These are phyloP conservation scores for Sycophaga agraensis DNA, from an alignment of 1,140 invertebrate species.

Conservation along the genomic window DNA sequence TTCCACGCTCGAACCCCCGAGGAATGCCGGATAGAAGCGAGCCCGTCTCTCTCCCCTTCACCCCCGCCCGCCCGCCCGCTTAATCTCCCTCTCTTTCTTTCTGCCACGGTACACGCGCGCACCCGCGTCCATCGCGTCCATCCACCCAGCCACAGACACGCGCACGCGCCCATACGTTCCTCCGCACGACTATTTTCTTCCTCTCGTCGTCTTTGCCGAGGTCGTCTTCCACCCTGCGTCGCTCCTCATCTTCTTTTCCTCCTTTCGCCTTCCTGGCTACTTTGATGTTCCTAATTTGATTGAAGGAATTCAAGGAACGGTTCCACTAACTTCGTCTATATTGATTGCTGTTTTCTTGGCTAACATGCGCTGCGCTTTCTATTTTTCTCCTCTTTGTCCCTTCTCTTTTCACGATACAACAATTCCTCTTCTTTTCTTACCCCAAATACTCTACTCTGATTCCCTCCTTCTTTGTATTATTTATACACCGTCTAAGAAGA, in stretches of 20 bases:
- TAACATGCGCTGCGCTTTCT: constrained; percentile 25
- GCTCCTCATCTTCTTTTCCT: constrained; percentile 39
- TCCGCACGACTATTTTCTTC: constrained; percentile 28
- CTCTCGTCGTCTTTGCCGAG: constrained; percentile 14
- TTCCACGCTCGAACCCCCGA: constrained; percentile 51
- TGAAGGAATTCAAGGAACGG: constrained; percentile 57
- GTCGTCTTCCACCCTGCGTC: constrained; percentile 32
- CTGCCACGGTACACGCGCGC: constrained; percentile 21
- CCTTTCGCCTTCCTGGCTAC: constrained; percentile 47
- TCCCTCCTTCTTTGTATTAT: no score
- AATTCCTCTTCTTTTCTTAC: no score
- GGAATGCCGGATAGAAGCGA: constrained; percentile 44
- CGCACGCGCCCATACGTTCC: no score
- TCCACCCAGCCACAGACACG: no score
- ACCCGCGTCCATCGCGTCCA: no score
- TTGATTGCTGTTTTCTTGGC: constrained; percentile 56
- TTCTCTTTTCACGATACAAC: constrained; percentile 1
- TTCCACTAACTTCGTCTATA: constrained; percentile 54
- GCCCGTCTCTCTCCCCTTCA: no score
- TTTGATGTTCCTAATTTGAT: constrained; percentile 61
- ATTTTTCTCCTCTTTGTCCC: constrained; percentile 3
- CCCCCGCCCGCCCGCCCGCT: background rate
- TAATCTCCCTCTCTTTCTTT: constrained; percentile 21
- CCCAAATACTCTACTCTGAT: no score
- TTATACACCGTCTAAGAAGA: no score